Conservation (phyloP, 2,113 vertebrate genomes). For the Columbina picui region DNA sequence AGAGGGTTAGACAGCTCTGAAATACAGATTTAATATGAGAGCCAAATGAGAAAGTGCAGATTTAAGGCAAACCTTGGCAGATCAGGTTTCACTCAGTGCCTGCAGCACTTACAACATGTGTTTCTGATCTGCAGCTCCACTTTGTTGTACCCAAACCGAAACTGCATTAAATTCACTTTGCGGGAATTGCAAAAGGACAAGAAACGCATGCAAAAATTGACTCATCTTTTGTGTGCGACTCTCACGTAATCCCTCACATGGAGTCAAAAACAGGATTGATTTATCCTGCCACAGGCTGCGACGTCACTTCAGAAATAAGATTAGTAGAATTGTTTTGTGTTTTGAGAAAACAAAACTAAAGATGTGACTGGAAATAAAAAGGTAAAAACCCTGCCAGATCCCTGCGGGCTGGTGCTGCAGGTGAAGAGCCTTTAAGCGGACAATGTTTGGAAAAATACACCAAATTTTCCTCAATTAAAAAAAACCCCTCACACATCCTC, state of each 20-base stretch:
- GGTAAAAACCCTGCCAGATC: not conserved
- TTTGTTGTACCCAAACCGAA: slow-evolving; percentile 75
- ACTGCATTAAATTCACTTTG: slow-evolving; percentile 38
- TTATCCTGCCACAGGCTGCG: not conserved
- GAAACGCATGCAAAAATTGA: not conserved
- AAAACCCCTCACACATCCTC: rapidly evolving
- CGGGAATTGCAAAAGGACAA: slow-evolving; percentile 64
- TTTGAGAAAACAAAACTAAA: not conserved
- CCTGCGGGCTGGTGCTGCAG: not conserved
- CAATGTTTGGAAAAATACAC: not conserved
- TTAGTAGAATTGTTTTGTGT: not conserved
- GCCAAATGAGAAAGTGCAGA: slow-evolving; percentile 61
- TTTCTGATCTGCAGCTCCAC: slow-evolving; percentile 82
- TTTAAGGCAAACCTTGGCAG: slow-evolving; percentile 64
- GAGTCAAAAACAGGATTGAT: not conserved
- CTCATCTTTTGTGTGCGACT: not conserved
- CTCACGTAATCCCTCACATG: not conserved
- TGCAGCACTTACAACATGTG: slow-evolving; percentile 80
- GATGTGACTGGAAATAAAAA: not conserved
- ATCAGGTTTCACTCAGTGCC: slow-evolving; percentile 57
- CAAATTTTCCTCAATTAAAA: not conserved
- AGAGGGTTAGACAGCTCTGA: slow-evolving; percentile 66
- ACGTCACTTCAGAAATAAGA: not conserved
- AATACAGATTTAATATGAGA: slow-evolving; percentile 64
- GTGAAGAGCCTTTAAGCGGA: not conserved